These are phyloP conservation scores for Apis florea DNA, from an alignment of 1,140 invertebrate genomes.

Conservation along the genomic window DNA sequence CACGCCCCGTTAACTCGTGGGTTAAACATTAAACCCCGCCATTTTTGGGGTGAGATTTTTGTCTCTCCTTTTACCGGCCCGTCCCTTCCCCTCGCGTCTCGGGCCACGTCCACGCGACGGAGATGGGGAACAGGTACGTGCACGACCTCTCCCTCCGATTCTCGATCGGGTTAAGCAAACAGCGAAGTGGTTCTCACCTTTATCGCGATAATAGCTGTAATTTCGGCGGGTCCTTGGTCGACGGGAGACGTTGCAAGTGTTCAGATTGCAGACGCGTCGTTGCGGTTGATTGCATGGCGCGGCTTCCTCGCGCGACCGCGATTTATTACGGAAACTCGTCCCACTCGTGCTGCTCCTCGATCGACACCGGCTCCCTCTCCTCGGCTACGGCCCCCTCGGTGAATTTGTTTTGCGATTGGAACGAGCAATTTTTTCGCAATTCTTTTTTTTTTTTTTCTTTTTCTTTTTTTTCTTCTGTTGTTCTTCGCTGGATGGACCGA, in stretches of 20 bases:
- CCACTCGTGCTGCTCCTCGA: slow-evolving; percentile 8
- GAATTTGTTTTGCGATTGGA: slow-evolving; percentile 5
- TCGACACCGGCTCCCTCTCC: slow-evolving; percentile 2
- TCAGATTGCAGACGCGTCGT: slow-evolving; percentile 61
- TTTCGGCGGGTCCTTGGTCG: slow-evolving; percentile 57
- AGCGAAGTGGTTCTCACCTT: slow-evolving; percentile 67
- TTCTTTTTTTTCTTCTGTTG: neutral
- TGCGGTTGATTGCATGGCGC: slow-evolving; percentile 65
- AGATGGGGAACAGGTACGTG: neutral
- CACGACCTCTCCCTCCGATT: slow-evolving; percentile 56
- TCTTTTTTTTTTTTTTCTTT: neutral
- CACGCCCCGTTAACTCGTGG: slow-evolving; percentile 71
- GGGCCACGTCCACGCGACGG: no score
- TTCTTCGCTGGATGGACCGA: no score
- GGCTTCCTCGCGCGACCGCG: slow-evolving; percentile 54
- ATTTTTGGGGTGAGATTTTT: slow-evolving; percentile 59
- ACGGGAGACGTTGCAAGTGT: neutral
- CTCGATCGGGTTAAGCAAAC: slow-evolving; percentile 67
- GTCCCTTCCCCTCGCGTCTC: neutral
- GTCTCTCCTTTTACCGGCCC: neutral
- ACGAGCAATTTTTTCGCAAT: neutral
- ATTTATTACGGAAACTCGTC: slow-evolving; percentile 64
- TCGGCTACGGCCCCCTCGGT: neutral
- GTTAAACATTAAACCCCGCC: slow-evolving; percentile 60
- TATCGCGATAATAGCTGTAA: slow-evolving; percentile 70